Evolutionary conservation across 2,888 invertebrate genomes (phyloP).

Genomic region (Nebria salina): DNA sequence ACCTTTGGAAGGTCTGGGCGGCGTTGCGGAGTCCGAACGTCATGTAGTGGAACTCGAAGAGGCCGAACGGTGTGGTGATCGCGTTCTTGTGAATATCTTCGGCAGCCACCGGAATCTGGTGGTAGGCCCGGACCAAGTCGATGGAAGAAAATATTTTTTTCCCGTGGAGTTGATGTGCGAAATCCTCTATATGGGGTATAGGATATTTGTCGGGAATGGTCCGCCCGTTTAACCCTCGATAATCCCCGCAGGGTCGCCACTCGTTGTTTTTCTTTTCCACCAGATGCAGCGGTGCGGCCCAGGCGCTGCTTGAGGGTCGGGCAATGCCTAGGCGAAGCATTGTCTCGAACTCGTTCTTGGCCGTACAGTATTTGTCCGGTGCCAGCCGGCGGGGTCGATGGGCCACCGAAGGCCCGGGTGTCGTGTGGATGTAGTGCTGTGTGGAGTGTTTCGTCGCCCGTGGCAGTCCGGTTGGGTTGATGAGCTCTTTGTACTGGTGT

Average conservation of each 20-base stretch:
- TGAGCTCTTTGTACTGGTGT: slow-evolving; percentile 22
- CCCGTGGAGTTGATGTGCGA: slow-evolving; percentile 49
- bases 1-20: too few species aligned
- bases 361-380: slow-evolving; percentile 52
- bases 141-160: slow-evolving; percentile 52
- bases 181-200: slow-evolving; percentile 53
- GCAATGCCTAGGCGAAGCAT: slow-evolving; percentile 52
- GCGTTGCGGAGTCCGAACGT: too few species aligned
- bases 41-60: too few species aligned
- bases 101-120: slow-evolving; percentile 54
- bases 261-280: slow-evolving; percentile 50
- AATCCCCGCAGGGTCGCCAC: slow-evolving; percentile 58
- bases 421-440: slow-evolving; percentile 52
- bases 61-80: slow-evolving; percentile 53
- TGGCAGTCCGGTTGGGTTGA: neutral
- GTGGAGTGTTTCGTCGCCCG: slow-evolving; percentile 35
- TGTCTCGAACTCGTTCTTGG: slow-evolving; percentile 51
- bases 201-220: slow-evolving; percentile 57
- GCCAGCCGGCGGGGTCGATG: slow-evolving; percentile 52
- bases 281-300: slow-evolving; percentile 53
- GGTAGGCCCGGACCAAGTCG: slow-evolving; percentile 55
- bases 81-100: slow-evolving; percentile 57
- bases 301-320: slow-evolving; percentile 52
- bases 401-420: slow-evolving; percentile 52
- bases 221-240: slow-evolving; percentile 54